phyloP scores from a whole-genome alignment of 2,797 vertebrate genomes.

The Poecilia velifera region DNA sequence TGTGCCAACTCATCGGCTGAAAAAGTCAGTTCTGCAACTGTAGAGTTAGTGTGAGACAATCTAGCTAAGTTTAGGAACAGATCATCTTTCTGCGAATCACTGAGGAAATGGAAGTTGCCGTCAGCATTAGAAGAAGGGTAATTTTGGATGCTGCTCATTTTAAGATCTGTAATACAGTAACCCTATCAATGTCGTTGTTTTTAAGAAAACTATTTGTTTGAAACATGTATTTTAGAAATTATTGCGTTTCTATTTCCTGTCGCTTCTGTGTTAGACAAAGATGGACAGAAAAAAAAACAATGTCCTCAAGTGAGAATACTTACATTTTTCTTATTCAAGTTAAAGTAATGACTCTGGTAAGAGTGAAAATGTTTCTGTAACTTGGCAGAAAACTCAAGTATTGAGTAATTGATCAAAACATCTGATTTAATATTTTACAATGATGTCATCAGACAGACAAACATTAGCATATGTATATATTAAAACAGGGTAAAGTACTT shows the following conservation, averaged over 20 bases:
- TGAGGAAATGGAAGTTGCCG: background rate
- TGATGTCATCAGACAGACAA: too few relatives aligned
- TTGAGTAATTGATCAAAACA: too few relatives aligned
- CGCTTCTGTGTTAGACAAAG: background rate
- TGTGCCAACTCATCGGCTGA: background rate
- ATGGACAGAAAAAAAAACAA: too few relatives aligned
- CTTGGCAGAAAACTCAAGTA: too few relatives aligned
- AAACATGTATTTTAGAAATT: background rate
- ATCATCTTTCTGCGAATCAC: background rate
- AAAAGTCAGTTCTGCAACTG: background rate
- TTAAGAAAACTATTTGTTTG: background rate
- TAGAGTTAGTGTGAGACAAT: background rate
- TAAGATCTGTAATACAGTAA: background rate
- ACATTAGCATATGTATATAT: too few relatives aligned
- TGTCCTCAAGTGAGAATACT: too few relatives aligned
- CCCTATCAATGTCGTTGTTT: too few relatives aligned
- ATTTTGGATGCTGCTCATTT: background rate
- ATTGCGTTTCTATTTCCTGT: background rate
- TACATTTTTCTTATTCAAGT: too few relatives aligned
- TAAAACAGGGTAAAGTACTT: too few relatives aligned
- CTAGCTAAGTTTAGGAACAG: background rate
- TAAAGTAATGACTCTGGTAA: too few relatives aligned
- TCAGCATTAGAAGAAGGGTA: background rate
- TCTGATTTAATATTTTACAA: too few relatives aligned
- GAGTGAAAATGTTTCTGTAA: too few relatives aligned